Base-by-base conservation (phyloP, 2,888 invertebrate genomes). In the Deladenus siricidicola region DNA sequence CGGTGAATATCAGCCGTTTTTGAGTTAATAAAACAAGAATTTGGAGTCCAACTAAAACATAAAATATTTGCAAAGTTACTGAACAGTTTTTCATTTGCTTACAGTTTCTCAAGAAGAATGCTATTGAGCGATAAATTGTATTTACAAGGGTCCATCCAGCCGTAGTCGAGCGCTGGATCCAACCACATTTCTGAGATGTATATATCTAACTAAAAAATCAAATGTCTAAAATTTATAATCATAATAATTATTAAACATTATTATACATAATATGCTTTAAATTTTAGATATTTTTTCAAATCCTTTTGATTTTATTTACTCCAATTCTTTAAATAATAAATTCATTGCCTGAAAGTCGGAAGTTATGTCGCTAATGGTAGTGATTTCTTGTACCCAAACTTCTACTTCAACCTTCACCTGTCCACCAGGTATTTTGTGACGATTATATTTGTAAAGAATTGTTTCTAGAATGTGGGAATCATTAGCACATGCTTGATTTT, bases 151-250 rank as follows among this genome's bases (percentile, higher is more conserved):
- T 73, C 68, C 62, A 78, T 54, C 26, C 70, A 65, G 8, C 68
- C 63, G 60, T 73, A 79, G 60, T 69, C 69, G 2, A 79, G 66
- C 1, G 74, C 75, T 1, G 74, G 74, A 58, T 79, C 79, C 42
- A 69, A 61, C 79, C 79, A 79, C 68, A 75, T 77, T 58, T 79
- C 79, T 24, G 71, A 72, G 60, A 79, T 78, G 65, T 79, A 79
- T 53, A 79, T 79, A 60, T 79, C 79, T 47, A 78, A 65, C 72
- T 79, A 62, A 47, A 73, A 67, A 60, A 23, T 28, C 6, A 34
- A 14, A 34, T n/a, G n/a, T n/a, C n/a, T n/a, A n/a, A n/a, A n/a
- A n/a, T n/a, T n/a, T n/a, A n/a, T n/a, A n/a, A n/a, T n/a, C n/a
- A n/a, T n/a, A n/a, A n/a, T n/a, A n/a, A n/a, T n/a, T n/a, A n/a